A percentile compares a stretch with the other conserved stretches of the same genome.
Evolutionary conservation across 2,797 vertebrate genomes (phyloP).

Genomic region (Pseudochirops corinnae): DNA sequence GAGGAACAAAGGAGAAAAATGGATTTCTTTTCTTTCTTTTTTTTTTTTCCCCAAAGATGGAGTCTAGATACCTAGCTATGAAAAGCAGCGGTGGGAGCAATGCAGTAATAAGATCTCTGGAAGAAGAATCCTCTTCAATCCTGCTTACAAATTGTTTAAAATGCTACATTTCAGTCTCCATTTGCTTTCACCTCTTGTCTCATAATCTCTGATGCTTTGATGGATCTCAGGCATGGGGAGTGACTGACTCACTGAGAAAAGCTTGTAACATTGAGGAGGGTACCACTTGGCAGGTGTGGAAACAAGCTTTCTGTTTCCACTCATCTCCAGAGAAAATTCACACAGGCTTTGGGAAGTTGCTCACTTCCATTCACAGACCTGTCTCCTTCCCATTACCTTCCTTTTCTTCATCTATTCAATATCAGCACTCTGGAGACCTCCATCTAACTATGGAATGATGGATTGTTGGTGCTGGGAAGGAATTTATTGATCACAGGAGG

Average conservation of each 20-base stretch:
- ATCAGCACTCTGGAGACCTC: not conserved
- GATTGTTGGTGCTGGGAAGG: not conserved
- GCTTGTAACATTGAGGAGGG: not conserved
- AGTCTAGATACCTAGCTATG: conserved; percentile 17
- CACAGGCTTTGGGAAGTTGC: conserved; percentile 32
- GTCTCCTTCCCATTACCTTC: not conserved
- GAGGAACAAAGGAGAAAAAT: not conserved
- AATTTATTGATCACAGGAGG: not conserved
- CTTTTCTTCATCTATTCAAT: not conserved
- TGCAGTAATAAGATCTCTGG: conserved; percentile 26
- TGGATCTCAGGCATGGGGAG: conserved; percentile 22
- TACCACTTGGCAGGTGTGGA: conserved; percentile 29
- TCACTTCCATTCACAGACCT: conserved; percentile 24
- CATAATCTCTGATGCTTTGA: not conserved
- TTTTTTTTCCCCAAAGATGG: not conserved
- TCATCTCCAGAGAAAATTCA: conserved; percentile 12
- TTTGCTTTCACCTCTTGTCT: not conserved
- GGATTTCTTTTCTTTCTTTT: not conserved
- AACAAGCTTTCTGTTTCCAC: conserved; percentile 8
- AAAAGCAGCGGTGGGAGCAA: not conserved
- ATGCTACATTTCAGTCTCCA: conserved; percentile 6
- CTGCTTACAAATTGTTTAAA: conserved; percentile 36
- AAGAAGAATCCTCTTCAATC: conserved; percentile 26
- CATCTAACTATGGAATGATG: not conserved
- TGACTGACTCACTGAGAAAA: conserved; percentile 32